Conservation (phyloP, 2,797 vertebrate genomes). For the Lacerta viridis region DNA sequence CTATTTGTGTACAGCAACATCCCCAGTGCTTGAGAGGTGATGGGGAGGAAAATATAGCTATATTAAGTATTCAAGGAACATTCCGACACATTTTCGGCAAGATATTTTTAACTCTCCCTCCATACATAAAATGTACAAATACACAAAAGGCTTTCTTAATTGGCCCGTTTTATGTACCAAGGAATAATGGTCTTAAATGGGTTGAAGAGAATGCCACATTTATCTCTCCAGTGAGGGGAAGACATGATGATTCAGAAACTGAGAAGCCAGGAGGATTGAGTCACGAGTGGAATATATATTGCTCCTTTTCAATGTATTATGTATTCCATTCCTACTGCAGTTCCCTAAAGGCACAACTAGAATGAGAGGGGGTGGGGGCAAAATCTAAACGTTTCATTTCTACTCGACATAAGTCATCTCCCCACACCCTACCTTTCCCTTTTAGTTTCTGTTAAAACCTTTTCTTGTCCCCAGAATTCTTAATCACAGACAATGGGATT, state of each 20-base stretch:
- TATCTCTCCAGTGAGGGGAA: slow-evolving; percentile 81
- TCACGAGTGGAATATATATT: slow-evolving; percentile 78
- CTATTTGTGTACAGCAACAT: slow-evolving; percentile 54
- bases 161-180: slow-evolving; percentile 82
- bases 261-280: slow-evolving; percentile 76
- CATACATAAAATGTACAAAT: slow-evolving; percentile 79
- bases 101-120: slow-evolving; percentile 83
- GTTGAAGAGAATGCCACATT: slow-evolving; percentile 82
- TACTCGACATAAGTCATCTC: slow-evolving; percentile 64
- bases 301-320: slow-evolving; percentile 80
- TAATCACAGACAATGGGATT: slow-evolving; percentile 61
- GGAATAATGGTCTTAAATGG: slow-evolving; percentile 83
- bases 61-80: slow-evolving; percentile 73
- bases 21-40: slow-evolving; percentile 46
- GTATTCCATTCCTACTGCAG: slow-evolving; percentile 78
- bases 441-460: slow-evolving; percentile 50
- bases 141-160: slow-evolving; percentile 83
- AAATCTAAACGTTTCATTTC: slow-evolving; percentile 77
- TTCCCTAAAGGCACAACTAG: slow-evolving; percentile 77
- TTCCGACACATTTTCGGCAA: slow-evolving; percentile 75
- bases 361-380: slow-evolving; percentile 66
- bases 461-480: slow-evolving; percentile 59
- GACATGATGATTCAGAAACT: slow-evolving; percentile 80
- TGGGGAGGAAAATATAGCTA: slow-evolving; percentile 40
- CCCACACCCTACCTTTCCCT: slow-evolving; percentile 47